A percentile compares a stretch with the other conserved stretches of the same genome.
Evolutionary conservation across 2,113 vertebrate genomes (phyloP).

Genomic region (Myiagra hebetior): DNA sequence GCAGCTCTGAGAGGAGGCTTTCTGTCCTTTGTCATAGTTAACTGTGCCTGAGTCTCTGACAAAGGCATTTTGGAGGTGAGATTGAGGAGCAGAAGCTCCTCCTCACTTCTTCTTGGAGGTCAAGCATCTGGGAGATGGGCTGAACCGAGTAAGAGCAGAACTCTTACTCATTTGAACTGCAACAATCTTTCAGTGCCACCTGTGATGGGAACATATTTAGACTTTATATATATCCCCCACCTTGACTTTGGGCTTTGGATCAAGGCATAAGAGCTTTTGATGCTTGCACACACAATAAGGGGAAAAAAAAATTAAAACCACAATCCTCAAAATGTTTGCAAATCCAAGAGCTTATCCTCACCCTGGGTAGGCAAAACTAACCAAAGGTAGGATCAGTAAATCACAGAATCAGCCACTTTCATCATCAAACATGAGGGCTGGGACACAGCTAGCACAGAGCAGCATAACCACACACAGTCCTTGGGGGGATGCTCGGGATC

Average conservation of each 20-base stretch:
- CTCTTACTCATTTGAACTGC: background rate
- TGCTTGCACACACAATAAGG: background rate
- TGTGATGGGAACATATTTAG: background rate
- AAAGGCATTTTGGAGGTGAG: background rate
- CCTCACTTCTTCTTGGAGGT: background rate
- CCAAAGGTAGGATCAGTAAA: background rate
- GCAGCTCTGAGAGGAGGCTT: background rate
- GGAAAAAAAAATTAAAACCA: background rate
- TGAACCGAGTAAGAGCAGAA: background rate
- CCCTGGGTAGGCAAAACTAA: background rate
- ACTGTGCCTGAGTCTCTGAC: background rate
- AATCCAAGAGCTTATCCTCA: constrained; percentile 43
- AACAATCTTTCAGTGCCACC: background rate
- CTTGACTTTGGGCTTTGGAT: background rate
- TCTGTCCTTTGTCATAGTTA: background rate
- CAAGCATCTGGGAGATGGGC: background rate
- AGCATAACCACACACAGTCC: background rate
- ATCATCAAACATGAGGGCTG: background rate
- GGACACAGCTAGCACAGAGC: background rate
- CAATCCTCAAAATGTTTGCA: constrained; percentile 30
- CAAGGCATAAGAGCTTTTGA: background rate
- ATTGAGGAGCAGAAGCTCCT: background rate
- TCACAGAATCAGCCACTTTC: background rate
- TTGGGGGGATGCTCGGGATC: background rate
- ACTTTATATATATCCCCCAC: background rate